Base-by-base conservation (phyloP, 2,888 invertebrate species). In the Cyaniris semiargus region DNA sequence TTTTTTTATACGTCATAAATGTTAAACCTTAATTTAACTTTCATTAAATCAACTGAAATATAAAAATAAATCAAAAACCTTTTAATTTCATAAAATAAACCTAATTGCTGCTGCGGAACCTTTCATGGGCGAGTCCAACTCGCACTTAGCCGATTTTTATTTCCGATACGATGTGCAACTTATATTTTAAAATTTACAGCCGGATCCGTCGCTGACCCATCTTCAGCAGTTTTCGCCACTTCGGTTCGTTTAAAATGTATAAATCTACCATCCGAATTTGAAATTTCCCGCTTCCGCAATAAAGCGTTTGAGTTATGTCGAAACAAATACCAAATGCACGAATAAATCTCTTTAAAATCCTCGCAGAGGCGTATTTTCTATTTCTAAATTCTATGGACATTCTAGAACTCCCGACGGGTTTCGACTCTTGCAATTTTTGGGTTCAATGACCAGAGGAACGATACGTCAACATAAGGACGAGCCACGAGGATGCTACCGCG, bases 301-400 rank as follows among this genome's bases (percentile, higher is more conserved):
- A 74, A 74, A 74, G n/a, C 74, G 74, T 74, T 48, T 74, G 23
- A 74, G 44, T 44, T 74, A 48, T 48, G 44, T 74, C 21, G 74
- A 48, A 74, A 48, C 74, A 71, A 71, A 38, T 71, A 21, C 38
- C 71, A 38, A 71, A 71, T 38, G 31, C 21, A 38, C 66, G 66
- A 66, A 66, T 27, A 66, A 66, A 66, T 66, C 27, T 66, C 66
- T 27, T 66, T 27, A 66, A 66, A 66, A 66, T 31, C 27, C 27
- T 66, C 31, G 27, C 66, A 27, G 27, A 66, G 66, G 66, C 27
- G 27, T 66, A 27, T 66, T 31, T 66, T 66, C 27, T 31, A 27
- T 31, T 66, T 66, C 18, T 66, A 18, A 27, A 18, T 66, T 66
- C 18, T 66, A 18, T 31, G 66, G 18, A 66, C 66, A 31, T 18